These are phyloP conservation scores for Anthopleura sola DNA, from an alignment of 64 coral and sea anemone genomes.

Conservation along the genomic window DNA sequence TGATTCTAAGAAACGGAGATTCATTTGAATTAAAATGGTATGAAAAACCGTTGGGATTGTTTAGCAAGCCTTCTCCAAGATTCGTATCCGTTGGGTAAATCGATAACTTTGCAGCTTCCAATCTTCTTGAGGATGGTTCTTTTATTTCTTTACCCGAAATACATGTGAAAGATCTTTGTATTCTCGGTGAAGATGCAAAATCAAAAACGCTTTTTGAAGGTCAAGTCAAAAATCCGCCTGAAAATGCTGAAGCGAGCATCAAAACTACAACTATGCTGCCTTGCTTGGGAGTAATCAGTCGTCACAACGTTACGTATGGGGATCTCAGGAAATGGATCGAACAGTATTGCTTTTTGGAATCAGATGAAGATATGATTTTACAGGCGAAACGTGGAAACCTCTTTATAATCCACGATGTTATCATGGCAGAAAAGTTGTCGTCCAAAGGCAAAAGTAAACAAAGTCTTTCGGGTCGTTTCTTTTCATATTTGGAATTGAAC, in stretches of 20 bases:
- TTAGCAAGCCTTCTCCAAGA: background rate
- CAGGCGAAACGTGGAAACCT: background rate
- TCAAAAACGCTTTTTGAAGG: background rate
- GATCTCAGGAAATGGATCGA: background rate
- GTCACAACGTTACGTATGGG: background rate
- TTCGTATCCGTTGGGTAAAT: background rate
- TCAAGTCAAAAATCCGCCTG: background rate
- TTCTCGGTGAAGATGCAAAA: background rate
- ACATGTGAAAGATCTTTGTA: background rate
- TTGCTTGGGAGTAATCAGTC: background rate
- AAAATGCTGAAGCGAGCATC: background rate
- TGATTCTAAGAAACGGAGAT: background rate
- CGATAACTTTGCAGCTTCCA: background rate
- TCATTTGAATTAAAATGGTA: background rate
- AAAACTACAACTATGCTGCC: background rate
- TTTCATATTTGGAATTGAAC: background rate
- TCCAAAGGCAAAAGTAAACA: background rate
- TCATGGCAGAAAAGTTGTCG: background rate
- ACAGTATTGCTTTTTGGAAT: background rate
- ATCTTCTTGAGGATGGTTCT: background rate
- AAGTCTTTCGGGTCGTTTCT: background rate
- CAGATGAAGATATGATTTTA: background rate
- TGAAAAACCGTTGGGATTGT: too few species aligned
- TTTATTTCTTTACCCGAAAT: background rate
- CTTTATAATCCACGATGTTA: background rate